Base-by-base conservation (phyloP, 2,797 vertebrate species). In the Myioborus miniatus region DNA sequence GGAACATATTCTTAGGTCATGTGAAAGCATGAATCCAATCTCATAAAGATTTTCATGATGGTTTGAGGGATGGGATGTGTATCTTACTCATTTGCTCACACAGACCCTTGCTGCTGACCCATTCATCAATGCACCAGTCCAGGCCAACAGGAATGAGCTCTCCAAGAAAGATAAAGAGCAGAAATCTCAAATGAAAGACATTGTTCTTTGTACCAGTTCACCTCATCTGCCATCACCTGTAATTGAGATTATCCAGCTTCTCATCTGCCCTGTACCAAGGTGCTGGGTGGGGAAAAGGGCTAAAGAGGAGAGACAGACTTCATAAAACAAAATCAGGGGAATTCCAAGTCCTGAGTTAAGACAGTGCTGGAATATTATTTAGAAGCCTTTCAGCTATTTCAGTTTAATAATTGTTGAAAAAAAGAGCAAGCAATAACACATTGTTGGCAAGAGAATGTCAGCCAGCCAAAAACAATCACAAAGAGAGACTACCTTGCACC, bases 111-210 rank as follows among this genome's bases (percentile, higher is more conserved):
- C 85, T 86, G 69, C 92, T 93, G 81, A 43, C 49, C 75, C 78
- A 77, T 95, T 82, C 67, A 92, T 82, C 67, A 92, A 90, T n/a
- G 47, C 74, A 21, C 32, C 82, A 77, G 79, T 46, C 41, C 80
- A 74, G 80, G 81, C 81, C 95, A 84, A 46, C 44, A 46, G 56
- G 67, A 95, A 30, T 20, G 78, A 74, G 86, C 49, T 95, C 71
- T 93, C 64, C 74, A 84, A 49, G 90, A 84, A 87, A 89, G 74
- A 89, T 79, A 77, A 94, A 93, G 81, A 93, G 63, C 81, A 90
- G 77, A 80, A 82, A 96, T 94, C 90, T 70, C 68, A 23, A 70
- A 44, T 53, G 49, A 30, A 70, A 68, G 83, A 11, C 56, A 10
- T 72, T 90, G 87, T 87, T 78, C 83, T 76, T 89, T 76, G 70